phyloP scores from a whole-genome alignment of 2,888 invertebrate genomes.

The Eupsilia transversa region DNA sequence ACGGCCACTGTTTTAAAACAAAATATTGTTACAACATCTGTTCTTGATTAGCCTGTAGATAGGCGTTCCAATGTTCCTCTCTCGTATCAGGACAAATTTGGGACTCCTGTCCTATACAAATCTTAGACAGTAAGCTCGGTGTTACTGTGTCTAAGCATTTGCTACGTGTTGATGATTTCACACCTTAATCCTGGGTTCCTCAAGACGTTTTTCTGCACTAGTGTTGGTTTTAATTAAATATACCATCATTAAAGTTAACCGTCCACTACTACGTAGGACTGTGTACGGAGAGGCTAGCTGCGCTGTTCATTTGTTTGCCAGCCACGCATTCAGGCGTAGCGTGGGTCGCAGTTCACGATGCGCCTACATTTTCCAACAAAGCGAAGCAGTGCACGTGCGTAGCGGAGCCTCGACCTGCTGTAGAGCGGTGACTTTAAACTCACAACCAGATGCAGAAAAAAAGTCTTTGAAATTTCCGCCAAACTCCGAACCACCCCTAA shows the following conservation, averaged over 20 bases:
- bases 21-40: too few relatives aligned
- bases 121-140: too few relatives aligned
- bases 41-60: too few relatives aligned
- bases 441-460: background rate
- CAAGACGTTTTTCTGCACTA: background rate
- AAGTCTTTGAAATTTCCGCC: background rate
- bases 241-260: background rate
- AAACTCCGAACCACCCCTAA: background rate
- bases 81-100: background rate
- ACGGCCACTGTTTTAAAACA: too few relatives aligned
- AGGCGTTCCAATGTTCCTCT: background rate
- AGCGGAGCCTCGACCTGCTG: too few relatives aligned
- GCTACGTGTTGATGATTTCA: background rate
- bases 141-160: background rate
- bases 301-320: background rate
- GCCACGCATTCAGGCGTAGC: background rate
- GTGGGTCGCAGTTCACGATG: too few relatives aligned
- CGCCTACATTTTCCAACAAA: background rate
- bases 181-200: background rate
- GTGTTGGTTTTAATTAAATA: background rate
- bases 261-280: background rate
- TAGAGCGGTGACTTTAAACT: background rate
- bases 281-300: background rate
- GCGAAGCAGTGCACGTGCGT: too few relatives aligned
- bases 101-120: background rate